Evolutionary conservation across 2,113 vertebrate species (phyloP).

Genomic region (Megalops atlanticus): DNA sequence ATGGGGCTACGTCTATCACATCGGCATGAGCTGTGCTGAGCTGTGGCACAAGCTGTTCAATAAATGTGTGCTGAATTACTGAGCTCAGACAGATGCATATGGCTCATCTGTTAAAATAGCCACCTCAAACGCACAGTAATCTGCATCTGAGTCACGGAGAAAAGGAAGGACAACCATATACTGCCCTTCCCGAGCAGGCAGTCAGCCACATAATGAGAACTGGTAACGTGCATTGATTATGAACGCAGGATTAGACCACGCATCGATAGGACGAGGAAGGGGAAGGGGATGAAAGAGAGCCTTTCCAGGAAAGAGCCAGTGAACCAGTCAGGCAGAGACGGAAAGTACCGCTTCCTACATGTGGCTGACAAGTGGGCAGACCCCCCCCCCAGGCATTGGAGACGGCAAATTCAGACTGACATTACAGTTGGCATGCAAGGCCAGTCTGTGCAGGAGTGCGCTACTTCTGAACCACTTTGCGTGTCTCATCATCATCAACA

Average conservation of each 20-base stretch:
- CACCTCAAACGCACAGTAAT: slow-evolving; percentile 49
- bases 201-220: slow-evolving; percentile 69
- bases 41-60: background rate
- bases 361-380: background rate
- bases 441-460: background rate
- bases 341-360: no score
- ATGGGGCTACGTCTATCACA: background rate
- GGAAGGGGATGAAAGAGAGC: slow-evolving; percentile 41
- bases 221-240: slow-evolving; percentile 72
- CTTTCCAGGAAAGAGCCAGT: slow-evolving; percentile 31
- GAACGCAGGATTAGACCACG: slow-evolving; percentile 69
- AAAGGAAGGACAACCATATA: slow-evolving; percentile 60
- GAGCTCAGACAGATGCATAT: no score
- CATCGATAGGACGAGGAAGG: slow-evolving; percentile 59
- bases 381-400: background rate
- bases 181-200: slow-evolving; percentile 53
- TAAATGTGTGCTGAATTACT: background rate
- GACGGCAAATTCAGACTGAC: background rate
- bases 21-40: background rate
- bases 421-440: background rate
- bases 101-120: slow-evolving; percentile 56
- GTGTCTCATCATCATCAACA: background rate
- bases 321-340: no score
- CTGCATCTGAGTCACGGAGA: slow-evolving; percentile 59
- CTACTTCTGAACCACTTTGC: no score